Conservation (phyloP, 23 tunicate species). For the Trididemnum nubilum region DNA sequence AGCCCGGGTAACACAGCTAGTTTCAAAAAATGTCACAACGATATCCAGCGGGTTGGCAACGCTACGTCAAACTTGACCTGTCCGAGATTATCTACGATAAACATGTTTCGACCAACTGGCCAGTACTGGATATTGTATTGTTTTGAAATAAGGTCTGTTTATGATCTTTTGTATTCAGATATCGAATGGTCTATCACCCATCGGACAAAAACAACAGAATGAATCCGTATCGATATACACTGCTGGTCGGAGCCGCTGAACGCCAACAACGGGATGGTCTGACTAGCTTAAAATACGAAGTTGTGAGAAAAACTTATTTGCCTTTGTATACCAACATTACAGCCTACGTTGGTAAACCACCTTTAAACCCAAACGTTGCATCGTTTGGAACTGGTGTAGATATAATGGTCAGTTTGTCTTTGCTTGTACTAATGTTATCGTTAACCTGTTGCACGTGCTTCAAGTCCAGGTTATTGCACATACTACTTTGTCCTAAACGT, state of each 20-base stretch:
- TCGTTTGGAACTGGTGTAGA: conserved; percentile 70
- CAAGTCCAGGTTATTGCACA: conserved; percentile 55
- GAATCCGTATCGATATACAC: conserved; percentile 73
- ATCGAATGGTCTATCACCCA: conserved; percentile 83
- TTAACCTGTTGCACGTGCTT: conserved; percentile 70
- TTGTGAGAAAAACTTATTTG: conserved; percentile 14
- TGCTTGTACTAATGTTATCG: conserved; percentile 44
- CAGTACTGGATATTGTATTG: too few species aligned
- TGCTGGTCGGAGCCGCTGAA: conserved; percentile 72
- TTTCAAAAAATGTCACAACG: too few species aligned
- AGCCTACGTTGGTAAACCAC: conserved; percentile 71
- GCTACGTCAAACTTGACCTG: too few species aligned
- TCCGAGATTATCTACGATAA: too few species aligned
- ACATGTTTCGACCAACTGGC: too few species aligned
- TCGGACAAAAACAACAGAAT: conserved; percentile 69
- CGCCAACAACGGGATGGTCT: conserved; percentile 68
- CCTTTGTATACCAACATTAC: conserved; percentile 74
- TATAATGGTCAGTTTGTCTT: conserved; percentile 53
- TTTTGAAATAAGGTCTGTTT: too few species aligned
- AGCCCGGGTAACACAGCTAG: too few species aligned
- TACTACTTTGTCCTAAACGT: conserved; percentile 48
- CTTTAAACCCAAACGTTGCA: conserved; percentile 24
- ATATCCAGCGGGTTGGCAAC: too few species aligned
- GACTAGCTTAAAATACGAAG: conserved; percentile 43
- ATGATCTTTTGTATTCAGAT: too few species aligned